Evolutionary conservation across 2,113 vertebrate species (phyloP).

Genomic region (Brachyhypopomus gauderio): DNA sequence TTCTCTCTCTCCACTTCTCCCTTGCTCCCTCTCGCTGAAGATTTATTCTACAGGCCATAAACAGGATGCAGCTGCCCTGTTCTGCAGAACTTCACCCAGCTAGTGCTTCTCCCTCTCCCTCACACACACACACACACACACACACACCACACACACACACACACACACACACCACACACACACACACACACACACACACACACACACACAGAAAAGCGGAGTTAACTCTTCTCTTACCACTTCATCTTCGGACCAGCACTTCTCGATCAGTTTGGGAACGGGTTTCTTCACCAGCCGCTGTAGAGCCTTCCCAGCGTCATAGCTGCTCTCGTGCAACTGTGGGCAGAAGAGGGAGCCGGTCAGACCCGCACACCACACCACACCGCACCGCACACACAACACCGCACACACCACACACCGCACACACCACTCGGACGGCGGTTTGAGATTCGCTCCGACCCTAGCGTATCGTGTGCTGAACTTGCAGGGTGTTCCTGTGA

Average conservation of each 20-base stretch:
- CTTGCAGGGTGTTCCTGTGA: background rate
- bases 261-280: conserved; percentile 96
- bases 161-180: background rate
- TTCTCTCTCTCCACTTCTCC: conserved; percentile 28
- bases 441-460: background rate
- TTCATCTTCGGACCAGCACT: conserved; percentile 99
- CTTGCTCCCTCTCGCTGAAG: conserved; percentile 61
- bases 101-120: conserved; percentile 50
- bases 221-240: conserved; percentile 81
- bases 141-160: conserved; percentile 16
- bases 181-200: conserved; percentile 5
- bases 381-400: background rate
- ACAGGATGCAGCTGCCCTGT: conserved; percentile 82
- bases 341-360: conserved; percentile 23
- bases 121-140: background rate
- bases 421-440: too few relatives aligned
- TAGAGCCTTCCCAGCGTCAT: conserved; percentile 96
- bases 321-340: conserved; percentile 96
- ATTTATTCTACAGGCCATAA: conserved; percentile 68
- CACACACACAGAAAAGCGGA: conserved; percentile 17
- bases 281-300: conserved; percentile 98
- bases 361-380: too few relatives aligned
- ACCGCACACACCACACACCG: too few relatives aligned
- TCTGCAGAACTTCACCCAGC: conserved; percentile 50
- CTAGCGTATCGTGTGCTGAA: background rate